Base-by-base conservation (phyloP, 2,888 invertebrate genomes). In the Polylopha cassiicola region DNA sequence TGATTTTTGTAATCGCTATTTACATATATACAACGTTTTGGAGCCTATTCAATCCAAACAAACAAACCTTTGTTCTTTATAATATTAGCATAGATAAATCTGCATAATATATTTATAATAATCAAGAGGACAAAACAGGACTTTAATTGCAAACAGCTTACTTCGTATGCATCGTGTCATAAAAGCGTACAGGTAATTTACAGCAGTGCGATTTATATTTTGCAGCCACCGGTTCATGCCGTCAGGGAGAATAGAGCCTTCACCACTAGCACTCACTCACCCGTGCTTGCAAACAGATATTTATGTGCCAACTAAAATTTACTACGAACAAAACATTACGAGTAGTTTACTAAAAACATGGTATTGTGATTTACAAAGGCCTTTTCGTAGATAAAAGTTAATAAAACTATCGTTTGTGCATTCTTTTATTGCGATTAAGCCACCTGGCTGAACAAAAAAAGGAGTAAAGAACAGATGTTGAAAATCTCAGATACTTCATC, bases 121-220 rank as follows among this genome's bases (percentile, higher is more conserved):
- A n/a, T n/a, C n/a, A n/a, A n/a, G n/a, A n/a, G n/a, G n/a, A n/a
- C n/a, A n/a, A n/a, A n/a, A n/a, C n/a, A n/a, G n/a, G n/a, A n/a
- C n/a, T n/a, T n/a, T n/a, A n/a, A n/a, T n/a, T n/a, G n/a, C n/a
- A n/a, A n/a, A n/a, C n/a, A n/a, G n/a, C n/a, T n/a, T n/a, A n/a
- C 65, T 65, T 61, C 64, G 59, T 63, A 70, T 64, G n/a, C n/a
- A n/a, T n/a, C n/a, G 62, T 70, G 61, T 71, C 69, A 73, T 72
- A 75, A 74, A n/a, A 73, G 61, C 61, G 68, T 66, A 65, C 64
- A 67, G 67, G 68, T 74, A 74, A 76, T 76, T 77, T 69, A 59
- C 65, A 64, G 61, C 65, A 61, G 61, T 58, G 64, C 71, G 72
- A 71, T 76, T 78, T 77, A 75, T 73, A 72, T 68, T 71, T 73